Evolutionary conservation across 2,888 invertebrate genomes (phyloP).

Genomic region (Acronicta psi): DNA sequence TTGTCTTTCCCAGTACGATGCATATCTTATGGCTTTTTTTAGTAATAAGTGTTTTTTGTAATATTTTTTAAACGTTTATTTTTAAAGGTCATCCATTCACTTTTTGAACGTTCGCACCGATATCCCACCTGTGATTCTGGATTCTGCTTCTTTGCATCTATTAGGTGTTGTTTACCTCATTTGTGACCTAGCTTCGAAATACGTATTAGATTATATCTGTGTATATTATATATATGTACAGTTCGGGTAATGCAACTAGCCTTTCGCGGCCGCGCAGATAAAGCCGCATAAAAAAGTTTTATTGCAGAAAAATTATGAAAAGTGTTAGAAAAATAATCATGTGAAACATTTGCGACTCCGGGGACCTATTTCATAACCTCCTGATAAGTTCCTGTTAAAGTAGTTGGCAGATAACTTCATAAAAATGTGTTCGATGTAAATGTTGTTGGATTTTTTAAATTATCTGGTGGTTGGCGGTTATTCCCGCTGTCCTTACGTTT

Average conservation of each 20-base stretch:
- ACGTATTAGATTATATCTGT: conserved; percentile 26
- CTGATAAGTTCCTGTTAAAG: no score
- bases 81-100: conserved; percentile 13
- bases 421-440: no score
- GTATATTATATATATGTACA: not conserved
- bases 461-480: no score
- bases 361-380: no score
- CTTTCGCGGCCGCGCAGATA: no score
- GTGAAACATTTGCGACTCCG: not conserved
- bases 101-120: conserved; percentile 52
- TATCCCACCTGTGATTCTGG: conserved; percentile 31
- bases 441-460: no score
- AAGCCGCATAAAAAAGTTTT: no score
- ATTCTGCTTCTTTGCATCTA: conserved; percentile 4
- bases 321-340: no score
- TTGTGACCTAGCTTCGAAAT: conserved; percentile 35
- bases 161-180: conserved; percentile 1
- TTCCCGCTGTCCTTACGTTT: no score
- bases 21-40: conserved; percentile 60
- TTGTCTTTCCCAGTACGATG: conserved; percentile 65
- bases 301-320: no score
- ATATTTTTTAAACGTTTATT: conserved; percentile 36
- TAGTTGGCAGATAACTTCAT: no score
- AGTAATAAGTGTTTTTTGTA: conserved; percentile 56
- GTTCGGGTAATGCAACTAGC: no score